Evolutionary conservation across 2,797 vertebrate species (phyloP), one percentile per base, ranked within the genome.

Genomic region (Tragopan temminckii): DNA sequence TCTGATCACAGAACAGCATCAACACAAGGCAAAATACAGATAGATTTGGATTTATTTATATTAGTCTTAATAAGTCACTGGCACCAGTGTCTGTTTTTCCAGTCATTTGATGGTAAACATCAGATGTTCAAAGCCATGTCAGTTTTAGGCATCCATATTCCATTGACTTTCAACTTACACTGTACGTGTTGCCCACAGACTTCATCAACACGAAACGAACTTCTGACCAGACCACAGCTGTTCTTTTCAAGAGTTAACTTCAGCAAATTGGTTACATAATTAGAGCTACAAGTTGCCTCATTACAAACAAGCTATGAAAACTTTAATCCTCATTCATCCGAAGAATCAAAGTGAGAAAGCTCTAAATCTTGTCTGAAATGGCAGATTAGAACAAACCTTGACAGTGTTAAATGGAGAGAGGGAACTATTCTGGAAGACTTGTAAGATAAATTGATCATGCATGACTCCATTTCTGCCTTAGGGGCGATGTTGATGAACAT

Each of bases 381-480:
- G 70, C 67, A 95, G 93, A 91, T 77, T 90, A 96, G 89, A 95
- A 91, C 80, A 93, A 96, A 93, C 53, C 64, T 94, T 93, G 92
- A 93, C 89, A 95, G 88, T 85, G 50, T 48, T 96, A 96, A 96
- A 94, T 80, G 83, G 78, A 95, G 75, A 86, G 36, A 80, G 35
- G n/a, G 77, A 96, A 82, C 27, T 93, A 21, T 80, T 96, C 88
- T 89, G 76, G 93, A 96, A 83, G 76, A 76, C 59, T 92, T 89
- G 85, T 89, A 94, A 92, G 70, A 95, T 68, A 88, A 95, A 97
- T 91, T 89, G 93, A 95, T 96, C 95, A 94, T 83, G 93, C 79
- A 76, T 84, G 81, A 92, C 85, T 86, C 67, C 1, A 0, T 68
- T 94, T 93, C 81, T 96, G 91, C 89, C 85, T 90, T 78, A 91